Evolutionary conservation across 2,797 vertebrate genomes (phyloP).

Genomic region (Euthynnus affinis): DNA sequence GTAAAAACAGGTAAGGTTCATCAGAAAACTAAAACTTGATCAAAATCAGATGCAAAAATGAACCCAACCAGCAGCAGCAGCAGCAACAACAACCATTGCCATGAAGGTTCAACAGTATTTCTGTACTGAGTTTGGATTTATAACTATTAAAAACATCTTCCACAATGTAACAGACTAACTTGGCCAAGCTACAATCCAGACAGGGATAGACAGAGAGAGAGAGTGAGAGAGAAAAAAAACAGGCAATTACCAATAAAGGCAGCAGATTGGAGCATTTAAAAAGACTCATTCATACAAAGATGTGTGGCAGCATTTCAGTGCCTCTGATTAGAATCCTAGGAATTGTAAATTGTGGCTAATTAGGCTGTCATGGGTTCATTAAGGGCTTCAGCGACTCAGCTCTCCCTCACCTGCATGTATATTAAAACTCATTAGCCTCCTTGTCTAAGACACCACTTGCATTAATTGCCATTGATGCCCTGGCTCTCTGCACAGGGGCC

Average conservation of each 20-base stretch:
- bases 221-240: slow-evolving; percentile 28
- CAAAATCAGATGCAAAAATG: too few relatives aligned
- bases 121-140: slow-evolving; percentile 72
- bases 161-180: slow-evolving; percentile 82
- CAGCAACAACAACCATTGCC: too few relatives aligned
- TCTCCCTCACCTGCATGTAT: slow-evolving; percentile 99
- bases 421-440: slow-evolving; percentile 99
- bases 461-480: slow-evolving; percentile 96
- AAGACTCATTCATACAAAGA: slow-evolving; percentile 96
- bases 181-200: slow-evolving; percentile 87
- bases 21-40: too few relatives aligned
- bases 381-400: slow-evolving; percentile 97
- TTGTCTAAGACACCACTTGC: slow-evolving; percentile 98
- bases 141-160: slow-evolving; percentile 87
- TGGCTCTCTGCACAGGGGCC: slow-evolving; percentile 75
- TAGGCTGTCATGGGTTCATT: slow-evolving; percentile 99
- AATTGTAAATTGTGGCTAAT: slow-evolving; percentile 99
- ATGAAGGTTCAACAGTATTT: too few relatives aligned
- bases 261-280: slow-evolving; percentile 96
- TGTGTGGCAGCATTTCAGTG: slow-evolving; percentile 93
- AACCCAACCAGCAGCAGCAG: too few relatives aligned
- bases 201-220: slow-evolving; percentile 50
- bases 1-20: too few relatives aligned
- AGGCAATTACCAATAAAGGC: slow-evolving; percentile 98
- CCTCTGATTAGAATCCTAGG: slow-evolving; percentile 98